Conservation (phyloP, 2,797 vertebrate species). For the Avahi laniger region DNA sequence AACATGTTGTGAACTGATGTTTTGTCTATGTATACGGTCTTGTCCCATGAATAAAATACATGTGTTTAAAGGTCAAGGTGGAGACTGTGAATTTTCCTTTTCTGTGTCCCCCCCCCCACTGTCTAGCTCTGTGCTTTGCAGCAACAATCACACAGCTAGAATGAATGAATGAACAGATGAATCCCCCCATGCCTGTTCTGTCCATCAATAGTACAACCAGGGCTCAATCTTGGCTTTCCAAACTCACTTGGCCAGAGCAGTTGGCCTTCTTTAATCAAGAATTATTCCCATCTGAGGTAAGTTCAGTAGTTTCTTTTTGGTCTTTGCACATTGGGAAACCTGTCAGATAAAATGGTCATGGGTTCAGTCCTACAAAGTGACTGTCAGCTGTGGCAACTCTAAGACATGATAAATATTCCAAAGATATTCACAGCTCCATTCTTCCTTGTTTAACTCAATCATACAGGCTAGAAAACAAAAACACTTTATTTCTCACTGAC, state of each 20-base stretch:
- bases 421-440: background rate
- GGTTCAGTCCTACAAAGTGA: background rate
- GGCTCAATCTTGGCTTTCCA: background rate
- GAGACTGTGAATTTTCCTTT: background rate
- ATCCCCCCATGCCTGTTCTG: fast-evolving
- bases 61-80: background rate
- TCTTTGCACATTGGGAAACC: background rate
- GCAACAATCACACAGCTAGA: background rate
- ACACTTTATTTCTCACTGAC: background rate
- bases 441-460: background rate
- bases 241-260: too few relatives aligned
- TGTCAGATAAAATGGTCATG: background rate
- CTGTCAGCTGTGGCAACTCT: too few relatives aligned
- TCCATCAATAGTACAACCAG: background rate
- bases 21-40: background rate
- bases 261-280: background rate
- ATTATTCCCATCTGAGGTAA: background rate
- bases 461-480: background rate
- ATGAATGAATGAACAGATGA: too few relatives aligned
- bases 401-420: background rate
- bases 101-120: background rate
- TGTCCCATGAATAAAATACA: background rate
- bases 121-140: background rate
- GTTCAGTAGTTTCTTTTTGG: background rate
- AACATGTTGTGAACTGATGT: background rate